Conservation (phyloP, 1,140 invertebrate species). For the Cephus cinctus region DNA sequence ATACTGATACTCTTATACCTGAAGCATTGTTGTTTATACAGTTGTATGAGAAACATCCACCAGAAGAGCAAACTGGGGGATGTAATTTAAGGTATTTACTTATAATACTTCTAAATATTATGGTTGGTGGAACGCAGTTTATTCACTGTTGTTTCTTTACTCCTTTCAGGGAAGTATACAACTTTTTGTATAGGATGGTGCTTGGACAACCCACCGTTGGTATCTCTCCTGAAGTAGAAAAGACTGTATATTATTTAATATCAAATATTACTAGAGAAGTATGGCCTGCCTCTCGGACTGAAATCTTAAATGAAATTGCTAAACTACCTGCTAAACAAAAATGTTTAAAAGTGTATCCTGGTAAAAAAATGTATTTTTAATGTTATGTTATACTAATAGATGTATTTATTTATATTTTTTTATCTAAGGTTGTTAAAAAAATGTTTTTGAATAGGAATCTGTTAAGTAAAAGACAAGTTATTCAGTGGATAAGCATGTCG, state of each 20-base stretch:
- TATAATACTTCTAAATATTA: not conserved
- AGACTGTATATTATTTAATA: conserved; percentile 18
- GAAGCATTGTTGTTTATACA: conserved; percentile 29
- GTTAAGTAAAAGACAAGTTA: no score
- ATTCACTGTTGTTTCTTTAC: not conserved
- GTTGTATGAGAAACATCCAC: conserved; percentile 27
- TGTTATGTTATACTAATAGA: not conserved
- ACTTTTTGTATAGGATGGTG: conserved; percentile 25
- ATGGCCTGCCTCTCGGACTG: conserved; percentile 12
- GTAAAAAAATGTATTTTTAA: conserved; percentile 17
- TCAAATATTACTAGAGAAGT: conserved; percentile 16
- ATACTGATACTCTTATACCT: conserved; percentile 16
- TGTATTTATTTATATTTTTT: not conserved
- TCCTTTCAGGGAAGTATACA: conserved; percentile 27
- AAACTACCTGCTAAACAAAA: conserved; percentile 3
- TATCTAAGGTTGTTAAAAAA: conserved; percentile 4
- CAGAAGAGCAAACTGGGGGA: conserved; percentile 14
- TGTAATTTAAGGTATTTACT: conserved; percentile 20
- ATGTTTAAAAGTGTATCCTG: conserved; percentile 17
- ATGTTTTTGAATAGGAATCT: not conserved
- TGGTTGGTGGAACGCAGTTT: no score
- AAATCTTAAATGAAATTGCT: conserved; percentile 17
- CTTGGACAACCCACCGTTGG: conserved; percentile 2
- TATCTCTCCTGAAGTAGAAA: conserved; percentile 16
- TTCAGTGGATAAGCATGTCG: no score